Evolutionary conservation across 2,113 vertebrate species (phyloP).

Genomic region (Kryptolebias marmoratus): DNA sequence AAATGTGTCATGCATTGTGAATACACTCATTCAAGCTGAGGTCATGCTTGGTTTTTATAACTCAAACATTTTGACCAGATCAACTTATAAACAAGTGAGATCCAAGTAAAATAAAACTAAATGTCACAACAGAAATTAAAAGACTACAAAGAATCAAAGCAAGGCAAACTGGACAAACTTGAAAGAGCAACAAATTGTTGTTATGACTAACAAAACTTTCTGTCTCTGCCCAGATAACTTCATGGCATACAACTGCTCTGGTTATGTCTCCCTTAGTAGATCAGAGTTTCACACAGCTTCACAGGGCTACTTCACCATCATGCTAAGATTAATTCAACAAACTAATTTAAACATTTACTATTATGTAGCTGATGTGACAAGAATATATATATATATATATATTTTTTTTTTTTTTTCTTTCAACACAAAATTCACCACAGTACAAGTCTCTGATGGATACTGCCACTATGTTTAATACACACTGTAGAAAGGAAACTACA

Average conservation of each 20-base stretch:
- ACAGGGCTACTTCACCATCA: slow-evolving; percentile 6
- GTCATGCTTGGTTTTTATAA: slow-evolving; percentile 27
- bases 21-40: slow-evolving; percentile 6
- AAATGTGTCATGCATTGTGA: slow-evolving; percentile 23
- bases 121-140: slow-evolving; percentile 12
- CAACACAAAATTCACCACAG: not conserved
- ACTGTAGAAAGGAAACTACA: not conserved
- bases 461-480: not conserved
- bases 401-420: too few species aligned
- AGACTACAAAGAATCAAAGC: not conserved
- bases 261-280: not conserved
- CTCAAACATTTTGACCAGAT: slow-evolving; percentile 9
- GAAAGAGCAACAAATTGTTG: slow-evolving; percentile 8
- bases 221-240: not conserved
- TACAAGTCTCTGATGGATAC: not conserved
- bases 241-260: not conserved
- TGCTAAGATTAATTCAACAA: not conserved
- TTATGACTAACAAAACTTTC: slow-evolving; percentile 17
- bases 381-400: not conserved
- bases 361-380: not conserved
- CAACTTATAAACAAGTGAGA: not conserved
- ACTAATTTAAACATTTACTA: not conserved
- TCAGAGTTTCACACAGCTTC: not conserved
- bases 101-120: slow-evolving; percentile 18
- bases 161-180: not conserved